Evolutionary conservation across 2,888 invertebrate species (phyloP).

Genomic region (Cyclophora albipunctata): DNA sequence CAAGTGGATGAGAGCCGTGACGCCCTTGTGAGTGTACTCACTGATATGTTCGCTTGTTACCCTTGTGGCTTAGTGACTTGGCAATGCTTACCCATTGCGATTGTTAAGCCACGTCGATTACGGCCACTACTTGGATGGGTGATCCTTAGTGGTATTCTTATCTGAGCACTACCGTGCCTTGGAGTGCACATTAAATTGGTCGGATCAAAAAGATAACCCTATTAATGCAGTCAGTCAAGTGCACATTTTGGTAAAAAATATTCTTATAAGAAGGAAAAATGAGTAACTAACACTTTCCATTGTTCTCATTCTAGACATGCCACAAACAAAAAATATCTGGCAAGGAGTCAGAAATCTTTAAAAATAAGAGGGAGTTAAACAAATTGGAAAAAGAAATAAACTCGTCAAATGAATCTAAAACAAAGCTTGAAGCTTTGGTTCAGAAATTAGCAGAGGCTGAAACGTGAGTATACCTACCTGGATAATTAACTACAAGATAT

Average conservation of each 20-base stretch:
- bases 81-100: not conserved
- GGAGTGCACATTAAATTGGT: not conserved
- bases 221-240: no score
- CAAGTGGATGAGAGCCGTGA: conserved; percentile 56
- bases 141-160: not conserved
- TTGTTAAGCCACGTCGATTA: no score
- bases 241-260: no score
- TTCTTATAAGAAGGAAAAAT: no score
- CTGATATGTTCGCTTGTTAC: not conserved
- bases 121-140: no score
- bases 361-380: conserved; percentile 73
- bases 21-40: conserved; percentile 41
- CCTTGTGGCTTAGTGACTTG: not conserved
- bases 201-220: no score
- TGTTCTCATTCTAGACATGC: conserved; percentile 57
- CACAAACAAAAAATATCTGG: conserved; percentile 79
- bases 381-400: conserved; percentile 74
- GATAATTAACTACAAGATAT: no score
- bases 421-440: conserved; percentile 67
- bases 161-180: conserved; percentile 3
- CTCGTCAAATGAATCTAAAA: conserved; percentile 76
- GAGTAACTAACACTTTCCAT: no score
- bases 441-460: conserved; percentile 61
- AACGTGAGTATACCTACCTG: conserved; percentile 52
- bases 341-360: conserved; percentile 73